Evolutionary conservation across 2,888 invertebrate genomes (phyloP).

Genomic region (Bursaphelenchus okinawaensis): DNA sequence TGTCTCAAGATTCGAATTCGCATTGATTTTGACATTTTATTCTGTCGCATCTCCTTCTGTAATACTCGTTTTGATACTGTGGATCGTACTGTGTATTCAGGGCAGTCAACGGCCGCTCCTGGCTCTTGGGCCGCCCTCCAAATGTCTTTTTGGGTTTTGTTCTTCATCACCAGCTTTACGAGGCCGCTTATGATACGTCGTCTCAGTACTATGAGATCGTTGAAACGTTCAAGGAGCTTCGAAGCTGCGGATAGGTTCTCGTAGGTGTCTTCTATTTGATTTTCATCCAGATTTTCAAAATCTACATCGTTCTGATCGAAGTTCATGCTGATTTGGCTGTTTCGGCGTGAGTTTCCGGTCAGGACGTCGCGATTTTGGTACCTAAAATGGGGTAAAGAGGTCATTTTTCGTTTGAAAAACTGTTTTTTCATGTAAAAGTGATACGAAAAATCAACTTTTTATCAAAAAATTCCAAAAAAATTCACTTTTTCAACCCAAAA

Average conservation of each 20-base stretch:
- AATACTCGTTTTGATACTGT: background rate
- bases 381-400: too few relatives aligned
- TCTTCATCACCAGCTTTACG: background rate
- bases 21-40: background rate
- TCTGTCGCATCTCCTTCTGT: background rate
- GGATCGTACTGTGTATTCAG: background rate
- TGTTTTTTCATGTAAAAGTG: too few relatives aligned
- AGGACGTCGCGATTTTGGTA: too few relatives aligned
- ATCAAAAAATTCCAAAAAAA: too few relatives aligned
- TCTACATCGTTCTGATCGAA: background rate
- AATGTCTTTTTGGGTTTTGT: background rate
- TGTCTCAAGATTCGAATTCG: background rate
- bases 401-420: too few relatives aligned
- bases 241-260: too few relatives aligned
- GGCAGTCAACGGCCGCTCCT: constrained; percentile 1
- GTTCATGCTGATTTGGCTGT: background rate
- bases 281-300: background rate
- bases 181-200: background rate
- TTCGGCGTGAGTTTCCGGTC: too few relatives aligned
- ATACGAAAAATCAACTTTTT: too few relatives aligned
- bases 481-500: too few relatives aligned
- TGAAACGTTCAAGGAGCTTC: background rate
- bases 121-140: background rate
- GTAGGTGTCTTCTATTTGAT: background rate
- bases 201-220: background rate